Conservation (phyloP, 2,888 invertebrate genomes). For the Apodemia zela region DNA sequence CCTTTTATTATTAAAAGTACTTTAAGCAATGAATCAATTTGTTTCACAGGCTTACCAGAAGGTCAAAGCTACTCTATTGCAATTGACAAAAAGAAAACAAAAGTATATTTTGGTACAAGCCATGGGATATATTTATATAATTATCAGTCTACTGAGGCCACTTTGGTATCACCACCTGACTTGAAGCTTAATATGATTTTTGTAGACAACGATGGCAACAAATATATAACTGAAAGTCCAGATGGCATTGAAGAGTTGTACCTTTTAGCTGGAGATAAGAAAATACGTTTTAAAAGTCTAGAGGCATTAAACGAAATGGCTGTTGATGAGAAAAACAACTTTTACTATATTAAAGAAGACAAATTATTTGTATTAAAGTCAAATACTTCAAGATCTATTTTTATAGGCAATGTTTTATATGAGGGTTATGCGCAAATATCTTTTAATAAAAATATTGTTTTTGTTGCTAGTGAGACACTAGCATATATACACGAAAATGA, state of each 20-base stretch:
- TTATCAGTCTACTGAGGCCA: constrained; percentile 49
- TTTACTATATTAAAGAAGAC: constrained; percentile 57
- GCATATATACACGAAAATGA: constrained; percentile 58
- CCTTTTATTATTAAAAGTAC: too few species aligned
- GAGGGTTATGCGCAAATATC: constrained; percentile 60
- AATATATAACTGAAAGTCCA: constrained; percentile 54
- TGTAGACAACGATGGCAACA: constrained; percentile 61
- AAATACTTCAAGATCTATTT: constrained; percentile 42
- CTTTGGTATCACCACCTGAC: constrained; percentile 42
- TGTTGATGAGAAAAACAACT: constrained; percentile 59
- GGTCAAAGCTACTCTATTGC: constrained; percentile 60
- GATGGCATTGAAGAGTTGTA: constrained; percentile 59
- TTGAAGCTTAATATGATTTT: constrained; percentile 56
- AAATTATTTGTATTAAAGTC: constrained; percentile 53
- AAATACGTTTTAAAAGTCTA: constrained; percentile 48
- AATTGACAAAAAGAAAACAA: constrained; percentile 49
- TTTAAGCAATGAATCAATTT: constrained; percentile 14
- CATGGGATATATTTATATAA: constrained; percentile 55
- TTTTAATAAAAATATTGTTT: constrained; percentile 51
- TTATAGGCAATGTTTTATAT: constrained; percentile 51
- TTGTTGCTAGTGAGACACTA: constrained; percentile 54
- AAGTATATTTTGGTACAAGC: constrained; percentile 63
- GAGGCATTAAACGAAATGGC: constrained; percentile 57
- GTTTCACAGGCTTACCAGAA: constrained; percentile 53
- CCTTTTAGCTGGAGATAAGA: constrained; percentile 50